Evolutionary conservation across 2,888 invertebrate species (phyloP), one percentile per base, ranked within the genome.

Genomic region (Sturmia bella): DNA sequence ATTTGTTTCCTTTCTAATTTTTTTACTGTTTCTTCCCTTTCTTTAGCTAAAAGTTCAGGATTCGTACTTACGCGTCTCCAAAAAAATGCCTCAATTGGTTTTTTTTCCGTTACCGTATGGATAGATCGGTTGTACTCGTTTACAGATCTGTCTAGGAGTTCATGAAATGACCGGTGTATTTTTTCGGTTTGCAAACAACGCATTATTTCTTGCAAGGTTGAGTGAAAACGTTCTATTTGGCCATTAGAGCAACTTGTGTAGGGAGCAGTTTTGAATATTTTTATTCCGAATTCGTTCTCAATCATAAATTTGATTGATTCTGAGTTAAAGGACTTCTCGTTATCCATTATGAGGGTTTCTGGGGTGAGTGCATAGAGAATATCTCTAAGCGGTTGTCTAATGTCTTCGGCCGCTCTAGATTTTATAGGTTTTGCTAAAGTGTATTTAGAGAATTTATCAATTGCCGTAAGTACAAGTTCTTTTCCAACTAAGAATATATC

Each of bases 61-160:
- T 52, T 37, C 6, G 45, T 56, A 17, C 39, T 54, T n/a, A 63
- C 69, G 19, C 39, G 56, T 64, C 50, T 63, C 13, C 77, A 64
- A 17, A 78, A 56, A 19, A 70, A 70, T 54, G 37, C 43, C 43
- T 76, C 68, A 6, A 66, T 41, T 5, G 57, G 57, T 57, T 61
- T 69, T 27, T 45, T 69, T 7, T 9, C 32, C 9, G 32, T 32
- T 7, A 32, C 32, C 32, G 32, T 32, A 7, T 32, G 32, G 9
- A 32, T 32, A 7, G 32, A 32, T 32, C 9, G 32, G 32, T 32
- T 32, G 32, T 32, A 32, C 9, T 32, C 32, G 32, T 32, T 32
- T 7, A 32, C 32, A n/a, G 32, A 32, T 32, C 32, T 32, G 9
- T 32, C 32, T 32, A 32, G 9, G 9, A 7, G 32, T 32, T 32